Evolutionary conservation across 2,888 invertebrate genomes (phyloP), one percentile per base, ranked within the genome.

Genomic region (Silvanus unidentatus): DNA sequence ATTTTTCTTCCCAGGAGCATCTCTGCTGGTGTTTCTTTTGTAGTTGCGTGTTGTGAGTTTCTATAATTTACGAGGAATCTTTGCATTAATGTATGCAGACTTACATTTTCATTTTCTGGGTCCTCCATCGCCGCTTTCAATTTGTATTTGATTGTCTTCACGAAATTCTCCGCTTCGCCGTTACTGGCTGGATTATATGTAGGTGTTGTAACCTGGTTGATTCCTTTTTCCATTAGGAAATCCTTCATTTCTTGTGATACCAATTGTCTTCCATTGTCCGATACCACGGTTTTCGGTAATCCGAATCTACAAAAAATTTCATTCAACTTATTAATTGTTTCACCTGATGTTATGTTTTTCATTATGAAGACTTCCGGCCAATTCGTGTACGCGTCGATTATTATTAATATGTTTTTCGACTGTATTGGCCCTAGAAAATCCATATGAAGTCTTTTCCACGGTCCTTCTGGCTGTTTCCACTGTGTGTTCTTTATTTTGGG

Each of bases 241-340:
- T 11, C 4, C 11, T 27, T 9, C 11, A 39, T 22, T 27, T 6
- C 14, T 4, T 37, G 6, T 12, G 60, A 61, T 5, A 46, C 42
- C 45, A 59, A 62, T 10, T 50, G 44, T 1, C 52, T 47, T 6
- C 57, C 61, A 45, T 63, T 61, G 45, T 61, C 62, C 1, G 58
- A 52, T n/a, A 64, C 57, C 5, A 62, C 13, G 1, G 28, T 32
- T 6, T 48, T 48, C 6, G 62, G 63, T 13, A 63, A 50, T 0
- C 62, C 58, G 53, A 57, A 62, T 16, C 57, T 47, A 27, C 56
- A 43, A 57, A 59, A 59, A n/a, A 34, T 11, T 8, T 13, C 11
- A 13, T 44, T 35, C 15, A 57, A 13, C 15, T 16, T 37, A 6
- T 10, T 6, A 5, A 15, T 15, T 16, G 14, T 9, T 37, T 15